These are phyloP conservation scores for Allobates femoralis DNA, from an alignment of 2,797 vertebrate species.

Conservation along the genomic window DNA sequence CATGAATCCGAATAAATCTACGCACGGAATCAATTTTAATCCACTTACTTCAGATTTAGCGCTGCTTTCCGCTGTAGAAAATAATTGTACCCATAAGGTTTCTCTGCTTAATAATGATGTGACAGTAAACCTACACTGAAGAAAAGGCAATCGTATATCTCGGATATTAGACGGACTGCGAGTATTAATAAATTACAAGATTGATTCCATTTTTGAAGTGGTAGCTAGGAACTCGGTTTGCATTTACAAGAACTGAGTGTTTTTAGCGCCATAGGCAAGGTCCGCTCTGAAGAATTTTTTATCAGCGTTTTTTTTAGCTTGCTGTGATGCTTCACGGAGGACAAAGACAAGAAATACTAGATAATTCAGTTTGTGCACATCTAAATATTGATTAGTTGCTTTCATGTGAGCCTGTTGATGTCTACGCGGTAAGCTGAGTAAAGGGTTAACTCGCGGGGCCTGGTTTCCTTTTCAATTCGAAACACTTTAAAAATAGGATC, in stretches of 20 bases:
- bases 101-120: slow-evolving; percentile 53
- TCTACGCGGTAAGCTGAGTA: neutral
- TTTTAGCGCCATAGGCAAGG: slow-evolving; percentile 46
- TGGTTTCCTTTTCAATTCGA: neutral
- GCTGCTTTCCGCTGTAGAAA: slow-evolving; percentile 14
- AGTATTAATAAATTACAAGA: slow-evolving; percentile 60
- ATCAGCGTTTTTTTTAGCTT: slow-evolving; percentile 1
- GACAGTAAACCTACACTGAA: slow-evolving; percentile 46
- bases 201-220: slow-evolving; percentile 58
- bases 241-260: slow-evolving; percentile 42
- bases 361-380: slow-evolving; percentile 47
- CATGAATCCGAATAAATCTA: slow-evolving; percentile 44
- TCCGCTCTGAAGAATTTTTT: slow-evolving; percentile 39
- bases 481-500: neutral
- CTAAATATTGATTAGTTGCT: slow-evolving; percentile 41
- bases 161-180: slow-evolving; percentile 40
- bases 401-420: slow-evolving; percentile 32
- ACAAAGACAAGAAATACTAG: slow-evolving; percentile 5
- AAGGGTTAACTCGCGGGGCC: slow-evolving; percentile 36
- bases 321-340: slow-evolving; percentile 1
- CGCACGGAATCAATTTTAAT: slow-evolving; percentile 59
- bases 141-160: slow-evolving; percentile 39
- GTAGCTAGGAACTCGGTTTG: slow-evolving; percentile 29
- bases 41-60: slow-evolving; percentile 56
- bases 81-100: slow-evolving; percentile 55